These are phyloP conservation scores for Leptothorax acervorum DNA, from an alignment of 2,888 invertebrate genomes.

Conservation along the genomic window DNA sequence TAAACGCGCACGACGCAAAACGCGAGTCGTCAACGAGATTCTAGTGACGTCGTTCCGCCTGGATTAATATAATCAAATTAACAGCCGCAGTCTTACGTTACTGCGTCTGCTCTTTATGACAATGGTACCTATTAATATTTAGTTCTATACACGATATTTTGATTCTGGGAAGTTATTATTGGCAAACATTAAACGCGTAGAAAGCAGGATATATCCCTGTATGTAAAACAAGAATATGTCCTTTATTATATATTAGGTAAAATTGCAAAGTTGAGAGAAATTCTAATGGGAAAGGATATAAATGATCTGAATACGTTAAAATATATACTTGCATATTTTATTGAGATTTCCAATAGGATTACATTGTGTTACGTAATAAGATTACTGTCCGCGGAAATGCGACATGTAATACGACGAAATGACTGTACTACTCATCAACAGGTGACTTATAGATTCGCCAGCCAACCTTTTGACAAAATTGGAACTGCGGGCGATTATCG, in stretches of 20 bases:
- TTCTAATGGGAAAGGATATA: background rate
- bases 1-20: slow-evolving; percentile 50
- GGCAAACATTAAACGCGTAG: background rate
- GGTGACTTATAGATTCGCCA: slow-evolving; percentile 28
- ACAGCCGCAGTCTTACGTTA: background rate
- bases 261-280: slow-evolving; percentile 2
- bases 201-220: no score
- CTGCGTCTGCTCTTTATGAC: background rate
- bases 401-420: slow-evolving; percentile 9
- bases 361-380: background rate
- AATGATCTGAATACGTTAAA: background rate
- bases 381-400: background rate
- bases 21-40: slow-evolving; percentile 19
- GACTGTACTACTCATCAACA: slow-evolving; percentile 24
- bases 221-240: no score
- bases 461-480: slow-evolving; percentile 58
- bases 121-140: slow-evolving; percentile 7
- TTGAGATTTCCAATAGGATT: background rate
- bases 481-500: slow-evolving; percentile 66
- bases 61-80: slow-evolving; percentile 39
- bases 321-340: background rate
- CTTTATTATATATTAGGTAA: background rate
- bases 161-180: background rate
- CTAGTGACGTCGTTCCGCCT: background rate
- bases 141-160: background rate